phyloP scores from a whole-genome alignment of 2,113 vertebrate species.

The Zosterops hypoxanthus region DNA sequence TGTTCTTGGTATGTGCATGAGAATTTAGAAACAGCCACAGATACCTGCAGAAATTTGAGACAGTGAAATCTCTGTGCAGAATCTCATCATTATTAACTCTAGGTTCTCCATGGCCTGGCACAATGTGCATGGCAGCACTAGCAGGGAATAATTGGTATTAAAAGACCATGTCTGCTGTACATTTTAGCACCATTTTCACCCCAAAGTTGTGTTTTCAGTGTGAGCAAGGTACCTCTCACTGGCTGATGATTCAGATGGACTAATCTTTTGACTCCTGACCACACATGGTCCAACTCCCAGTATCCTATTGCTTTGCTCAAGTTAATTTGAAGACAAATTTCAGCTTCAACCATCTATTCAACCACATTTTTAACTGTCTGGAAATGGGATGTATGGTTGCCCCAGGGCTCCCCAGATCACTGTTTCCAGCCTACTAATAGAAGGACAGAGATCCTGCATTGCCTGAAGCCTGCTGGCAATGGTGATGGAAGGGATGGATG shows the following conservation, averaged over 20 bases:
- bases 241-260: conserved; percentile 35
- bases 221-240: background rate
- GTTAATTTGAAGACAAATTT: background rate
- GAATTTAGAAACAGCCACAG: conserved; percentile 31
- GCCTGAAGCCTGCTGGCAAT: background rate
- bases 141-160: conserved; percentile 24
- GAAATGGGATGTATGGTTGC: background rate
- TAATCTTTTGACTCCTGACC: background rate
- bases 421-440: background rate
- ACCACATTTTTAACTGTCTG: background rate
- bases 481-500: background rate
- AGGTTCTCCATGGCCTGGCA: conserved; percentile 44
- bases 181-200: conserved; percentile 25
- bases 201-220: conserved; percentile 1
- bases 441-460: background rate
- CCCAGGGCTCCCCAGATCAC: background rate
- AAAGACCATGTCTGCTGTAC: background rate
- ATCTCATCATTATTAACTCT: conserved; percentile 7
- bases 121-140: background rate
- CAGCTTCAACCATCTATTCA: background rate
- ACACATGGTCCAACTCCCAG: background rate
- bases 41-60: conserved; percentile 55
- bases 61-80: conserved; percentile 38
- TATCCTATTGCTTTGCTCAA: background rate
- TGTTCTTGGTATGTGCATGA: conserved; percentile 19